phyloP scores from a whole-genome alignment of 2,888 invertebrate species.

The Caenorhabditis sp. region DNA sequence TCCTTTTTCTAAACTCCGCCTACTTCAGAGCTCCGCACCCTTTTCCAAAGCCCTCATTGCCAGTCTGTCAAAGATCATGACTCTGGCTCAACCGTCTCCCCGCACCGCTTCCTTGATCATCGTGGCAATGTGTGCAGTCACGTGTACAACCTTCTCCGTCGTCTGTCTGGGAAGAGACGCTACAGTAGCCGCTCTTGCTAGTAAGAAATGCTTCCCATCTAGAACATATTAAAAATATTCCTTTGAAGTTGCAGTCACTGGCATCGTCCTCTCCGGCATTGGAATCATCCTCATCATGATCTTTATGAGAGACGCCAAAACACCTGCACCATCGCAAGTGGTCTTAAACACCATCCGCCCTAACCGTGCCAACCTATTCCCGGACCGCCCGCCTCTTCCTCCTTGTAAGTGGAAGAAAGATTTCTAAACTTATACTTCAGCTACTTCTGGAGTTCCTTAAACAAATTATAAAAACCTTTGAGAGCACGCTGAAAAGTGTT shows the following conservation, averaged over 20 bases:
- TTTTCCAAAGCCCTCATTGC: not conserved
- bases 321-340: not conserved
- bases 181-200: slow-evolving; percentile 12
- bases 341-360: slow-evolving; percentile 14
- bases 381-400: slow-evolving; percentile 30
- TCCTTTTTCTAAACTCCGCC: slow-evolving; percentile 27
- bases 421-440: not conserved
- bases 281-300: slow-evolving; percentile 29
- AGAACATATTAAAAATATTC: not conserved
- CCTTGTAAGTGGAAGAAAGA: slow-evolving; percentile 22
- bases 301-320: slow-evolving; percentile 16
- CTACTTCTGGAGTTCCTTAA: not conserved
- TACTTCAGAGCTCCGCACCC: slow-evolving; percentile 17
- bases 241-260: slow-evolving; percentile 34
- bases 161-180: slow-evolving; percentile 22
- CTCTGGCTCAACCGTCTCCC: slow-evolving; percentile 13
- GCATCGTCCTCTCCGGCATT: slow-evolving; percentile 17
- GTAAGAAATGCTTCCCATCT: not conserved
- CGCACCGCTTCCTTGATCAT: slow-evolving; percentile 12
- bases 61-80: slow-evolving; percentile 5
- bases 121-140: slow-evolving; percentile 1
- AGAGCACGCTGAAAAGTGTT: no score
- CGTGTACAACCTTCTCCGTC: slow-evolving; percentile 26
- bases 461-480: not conserved
- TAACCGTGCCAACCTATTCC: not conserved